Percentiles rank a stretch among this genome's conserved stretches.
phyloP scores from a whole-genome alignment of 2,888 invertebrate genomes.

The Dromius quadrimaculatus region DNA sequence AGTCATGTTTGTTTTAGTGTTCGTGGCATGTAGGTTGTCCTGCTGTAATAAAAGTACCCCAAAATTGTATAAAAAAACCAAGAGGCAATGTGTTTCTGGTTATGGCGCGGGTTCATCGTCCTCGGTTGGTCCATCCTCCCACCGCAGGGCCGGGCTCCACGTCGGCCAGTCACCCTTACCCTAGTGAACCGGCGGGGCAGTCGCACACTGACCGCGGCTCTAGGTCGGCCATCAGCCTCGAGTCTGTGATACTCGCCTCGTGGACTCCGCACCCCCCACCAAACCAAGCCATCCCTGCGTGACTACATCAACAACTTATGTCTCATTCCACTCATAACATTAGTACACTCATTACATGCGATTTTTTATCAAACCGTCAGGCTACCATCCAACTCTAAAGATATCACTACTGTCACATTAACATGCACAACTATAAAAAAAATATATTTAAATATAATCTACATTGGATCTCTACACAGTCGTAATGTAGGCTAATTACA shows the following conservation, averaged over 20 bases:
- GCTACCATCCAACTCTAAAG: no score
- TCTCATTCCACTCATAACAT: constrained; percentile 55
- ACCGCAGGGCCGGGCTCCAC: constrained; percentile 54
- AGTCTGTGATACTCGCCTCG: constrained; percentile 31
- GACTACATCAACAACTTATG: no score
- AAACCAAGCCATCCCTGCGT: constrained; percentile 56
- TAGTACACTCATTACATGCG: no score
- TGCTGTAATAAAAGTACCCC: constrained; percentile 52
- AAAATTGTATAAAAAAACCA: constrained; percentile 50
- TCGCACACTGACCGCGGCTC: constrained; percentile 67
- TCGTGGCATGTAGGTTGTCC: constrained; percentile 33
- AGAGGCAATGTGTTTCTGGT: constrained; percentile 47
- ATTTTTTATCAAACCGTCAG: no score
- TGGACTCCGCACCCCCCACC: constrained; percentile 56
- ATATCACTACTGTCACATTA: no score
- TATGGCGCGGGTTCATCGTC: constrained; percentile 43
- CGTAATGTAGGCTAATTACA: no score
- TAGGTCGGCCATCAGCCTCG: constrained; percentile 59
- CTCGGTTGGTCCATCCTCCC: constrained; percentile 49
- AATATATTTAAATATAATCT: no score
- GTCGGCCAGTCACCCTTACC: constrained; percentile 67
- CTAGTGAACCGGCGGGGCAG: constrained; percentile 67
- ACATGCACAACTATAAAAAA: no score
- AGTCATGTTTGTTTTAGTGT: neutral
- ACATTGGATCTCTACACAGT: no score